Percentiles rank a stretch among this genome's conserved stretches.
Conservation (phyloP, 1,140 invertebrate species). For the Mactra quadrangularis region DNA sequence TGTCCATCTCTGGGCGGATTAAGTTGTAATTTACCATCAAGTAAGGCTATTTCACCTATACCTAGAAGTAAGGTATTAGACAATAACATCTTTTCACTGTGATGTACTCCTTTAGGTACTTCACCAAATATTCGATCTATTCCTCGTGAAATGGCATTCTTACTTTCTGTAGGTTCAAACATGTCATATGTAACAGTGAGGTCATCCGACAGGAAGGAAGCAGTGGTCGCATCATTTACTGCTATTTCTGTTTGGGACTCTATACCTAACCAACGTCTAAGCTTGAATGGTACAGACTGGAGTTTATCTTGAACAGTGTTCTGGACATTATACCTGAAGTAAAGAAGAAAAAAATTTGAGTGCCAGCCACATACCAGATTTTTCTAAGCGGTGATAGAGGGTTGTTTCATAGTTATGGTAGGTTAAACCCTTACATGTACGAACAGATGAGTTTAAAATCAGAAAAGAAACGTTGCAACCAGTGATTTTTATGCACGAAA, state of each 20-base stretch:
- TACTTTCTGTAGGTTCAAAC: constrained; percentile 19
- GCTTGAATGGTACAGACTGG: constrained; percentile 73
- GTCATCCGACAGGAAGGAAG: constrained; percentile 73
- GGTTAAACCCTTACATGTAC: too few species aligned
- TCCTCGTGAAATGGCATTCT: constrained; percentile 62
- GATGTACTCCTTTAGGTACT: constrained; percentile 80
- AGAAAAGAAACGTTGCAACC: too few species aligned
- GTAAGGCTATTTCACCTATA: constrained; percentile 79
- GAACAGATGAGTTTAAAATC: too few species aligned
- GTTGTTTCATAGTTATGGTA: too few species aligned
- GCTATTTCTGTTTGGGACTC: constrained; percentile 60
- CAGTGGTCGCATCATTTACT: constrained; percentile 72
- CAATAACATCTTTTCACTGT: constrained; percentile 81
- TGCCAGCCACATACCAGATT: too few species aligned
- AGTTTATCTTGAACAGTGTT: constrained; percentile 71
- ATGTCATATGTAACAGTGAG: constrained; percentile 73
- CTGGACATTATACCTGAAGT: constrained; percentile 77
- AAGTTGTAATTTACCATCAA: constrained; percentile 76
- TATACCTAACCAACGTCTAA: constrained; percentile 42
- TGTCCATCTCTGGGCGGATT: constrained; percentile 69
- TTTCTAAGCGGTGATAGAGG: too few species aligned
- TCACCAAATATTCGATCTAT: constrained; percentile 80
- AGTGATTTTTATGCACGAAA: too few species aligned
- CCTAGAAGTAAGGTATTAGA: constrained; percentile 79
- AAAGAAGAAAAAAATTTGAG: too few species aligned